Conservation (phyloP, 2,888 invertebrate species). For the Lasioglossum marginatum region DNA sequence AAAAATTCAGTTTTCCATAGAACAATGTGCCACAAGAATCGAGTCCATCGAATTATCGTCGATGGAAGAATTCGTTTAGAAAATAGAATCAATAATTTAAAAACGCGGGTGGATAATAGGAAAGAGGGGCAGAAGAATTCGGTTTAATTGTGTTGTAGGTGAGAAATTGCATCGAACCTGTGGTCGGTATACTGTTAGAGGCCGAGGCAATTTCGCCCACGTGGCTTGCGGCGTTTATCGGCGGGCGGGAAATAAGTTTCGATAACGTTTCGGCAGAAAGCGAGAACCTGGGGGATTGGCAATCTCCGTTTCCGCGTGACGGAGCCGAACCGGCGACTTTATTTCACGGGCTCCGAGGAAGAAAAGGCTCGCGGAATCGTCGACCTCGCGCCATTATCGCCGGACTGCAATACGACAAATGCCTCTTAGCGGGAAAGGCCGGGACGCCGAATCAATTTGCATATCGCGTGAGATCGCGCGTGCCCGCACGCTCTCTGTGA, state of each 20-base stretch:
- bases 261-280: neutral
- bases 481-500: slow-evolving; percentile 20
- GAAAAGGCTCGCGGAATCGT: neutral
- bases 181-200: neutral
- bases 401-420: slow-evolving; percentile 33
- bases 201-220: neutral
- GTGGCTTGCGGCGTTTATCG: neutral
- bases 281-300: neutral
- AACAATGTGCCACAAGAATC: too few species aligned
- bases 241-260: neutral
- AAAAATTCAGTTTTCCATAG: too few species aligned
- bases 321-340: neutral
- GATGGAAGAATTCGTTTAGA: too few species aligned
- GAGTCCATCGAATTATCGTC: too few species aligned
- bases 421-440: slow-evolving; percentile 11
- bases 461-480: slow-evolving; percentile 29
- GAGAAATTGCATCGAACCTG: neutral
- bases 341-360: neutral
- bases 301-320: slow-evolving; percentile 15
- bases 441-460: slow-evolving; percentile 50
- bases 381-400: slow-evolving; percentile 7
- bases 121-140: too few species aligned
- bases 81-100: too few species aligned
- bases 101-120: too few species aligned
- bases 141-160: neutral